phyloP scores from a whole-genome alignment of 2,113 vertebrate genomes.

The Phainopepla nitens region DNA sequence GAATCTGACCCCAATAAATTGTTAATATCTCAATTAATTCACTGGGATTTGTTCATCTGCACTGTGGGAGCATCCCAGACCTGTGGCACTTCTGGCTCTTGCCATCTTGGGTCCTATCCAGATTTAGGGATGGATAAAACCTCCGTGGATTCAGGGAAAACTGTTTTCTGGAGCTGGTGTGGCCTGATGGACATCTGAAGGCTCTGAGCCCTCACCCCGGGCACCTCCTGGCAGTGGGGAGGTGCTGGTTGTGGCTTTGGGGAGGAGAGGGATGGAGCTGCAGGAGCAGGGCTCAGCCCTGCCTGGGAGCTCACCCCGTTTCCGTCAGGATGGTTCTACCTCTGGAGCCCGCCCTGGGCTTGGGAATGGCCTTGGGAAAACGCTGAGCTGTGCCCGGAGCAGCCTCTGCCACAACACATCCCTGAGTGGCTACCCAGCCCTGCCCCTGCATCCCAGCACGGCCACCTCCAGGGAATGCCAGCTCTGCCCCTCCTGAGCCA shows the following conservation, averaged over 20 bases:
- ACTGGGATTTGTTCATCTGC: not conserved
- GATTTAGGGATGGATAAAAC: not conserved
- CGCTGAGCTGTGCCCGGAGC: not conserved
- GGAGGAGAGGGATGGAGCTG: not conserved
- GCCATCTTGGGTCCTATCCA: not conserved
- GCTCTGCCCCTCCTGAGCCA: not conserved
- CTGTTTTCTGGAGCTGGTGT: not conserved
- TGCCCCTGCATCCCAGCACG: rapidly evolving
- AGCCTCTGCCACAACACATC: not conserved
- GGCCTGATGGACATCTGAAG: not conserved
- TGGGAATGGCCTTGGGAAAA: not conserved
- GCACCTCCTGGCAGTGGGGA: not conserved
- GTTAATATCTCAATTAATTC: not conserved
- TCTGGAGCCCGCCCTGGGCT: not conserved
- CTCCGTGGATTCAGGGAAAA: not conserved
- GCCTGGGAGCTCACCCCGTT: not conserved
- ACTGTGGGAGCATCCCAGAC: not conserved
- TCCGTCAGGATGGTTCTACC: not conserved
- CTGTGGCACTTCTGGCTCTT: not conserved
- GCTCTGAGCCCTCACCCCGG: not conserved
- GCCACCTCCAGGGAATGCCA: not conserved
- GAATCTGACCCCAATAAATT: not conserved
- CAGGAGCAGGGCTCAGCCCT: not conserved
- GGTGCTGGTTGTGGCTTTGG: not conserved
- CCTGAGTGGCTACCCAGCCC: not conserved